A percentile compares a stretch with the other conserved stretches of the same genome.
Evolutionary conservation across 1,140 invertebrate genomes (phyloP).

Genomic region (Rhyacophila brunnea): DNA sequence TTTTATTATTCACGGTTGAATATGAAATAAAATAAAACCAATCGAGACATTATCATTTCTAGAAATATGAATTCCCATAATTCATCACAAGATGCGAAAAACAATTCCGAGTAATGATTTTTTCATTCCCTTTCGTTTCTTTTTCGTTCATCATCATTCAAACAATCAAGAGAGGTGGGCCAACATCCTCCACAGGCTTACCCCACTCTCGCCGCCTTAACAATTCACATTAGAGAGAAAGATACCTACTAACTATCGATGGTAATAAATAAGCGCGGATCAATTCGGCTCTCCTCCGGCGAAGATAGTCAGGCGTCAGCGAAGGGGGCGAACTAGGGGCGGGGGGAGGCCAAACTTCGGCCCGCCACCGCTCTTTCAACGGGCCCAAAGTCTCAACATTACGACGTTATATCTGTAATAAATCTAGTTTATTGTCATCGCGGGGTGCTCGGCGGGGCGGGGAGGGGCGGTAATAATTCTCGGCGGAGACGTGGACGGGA

Average conservation of each 20-base stretch:
- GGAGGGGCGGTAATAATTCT: slow-evolving; percentile 53
- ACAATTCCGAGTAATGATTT: not conserved
- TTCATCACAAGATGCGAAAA: too few species aligned
- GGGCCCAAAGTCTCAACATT: slow-evolving; percentile 37
- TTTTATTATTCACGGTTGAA: too few species aligned
- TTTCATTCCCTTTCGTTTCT: slow-evolving; percentile 2
- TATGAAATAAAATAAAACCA: too few species aligned
- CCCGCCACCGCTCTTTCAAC: slow-evolving; percentile 32
- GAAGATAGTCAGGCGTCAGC: slow-evolving; percentile 18
- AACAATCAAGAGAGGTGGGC: too few species aligned
- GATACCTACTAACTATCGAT: slow-evolving; percentile 16
- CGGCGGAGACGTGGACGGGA: slow-evolving; percentile 40
- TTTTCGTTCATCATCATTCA: not conserved
- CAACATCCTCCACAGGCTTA: not conserved
- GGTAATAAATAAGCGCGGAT: slow-evolving; percentile 33
- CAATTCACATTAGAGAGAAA: slow-evolving; percentile 10
- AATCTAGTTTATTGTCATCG: slow-evolving; percentile 38
- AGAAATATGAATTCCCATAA: too few species aligned
- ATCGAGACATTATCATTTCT: too few species aligned
- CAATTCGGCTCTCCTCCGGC: slow-evolving; percentile 17
- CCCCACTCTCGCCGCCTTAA: not conserved
- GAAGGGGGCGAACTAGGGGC: not conserved
- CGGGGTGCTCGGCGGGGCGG: slow-evolving; percentile 43
- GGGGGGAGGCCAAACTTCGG: slow-evolving; percentile 32
- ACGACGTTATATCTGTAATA: slow-evolving; percentile 38